A percentile compares a stretch with the other conserved stretches of the same genome.
Evolutionary conservation across 2,113 vertebrate species (phyloP).

Genomic region (Oncorhynchus masou): DNA sequence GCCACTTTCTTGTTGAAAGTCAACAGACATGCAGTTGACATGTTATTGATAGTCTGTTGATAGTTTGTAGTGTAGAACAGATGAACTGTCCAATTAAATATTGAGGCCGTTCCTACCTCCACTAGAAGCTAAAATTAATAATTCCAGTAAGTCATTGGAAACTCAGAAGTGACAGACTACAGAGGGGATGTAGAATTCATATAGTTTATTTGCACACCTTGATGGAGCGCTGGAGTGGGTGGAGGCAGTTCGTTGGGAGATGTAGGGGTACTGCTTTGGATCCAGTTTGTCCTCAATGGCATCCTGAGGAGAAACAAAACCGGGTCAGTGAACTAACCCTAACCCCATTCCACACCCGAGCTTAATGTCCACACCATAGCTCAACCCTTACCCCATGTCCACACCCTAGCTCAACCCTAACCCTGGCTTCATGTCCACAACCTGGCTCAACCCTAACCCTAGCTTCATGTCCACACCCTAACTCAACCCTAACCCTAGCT

Average conservation of each 20-base stretch:
- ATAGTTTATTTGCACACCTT: constrained; percentile 71
- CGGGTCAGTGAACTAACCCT: background rate
- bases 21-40: no score
- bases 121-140: background rate
- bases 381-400: no score
- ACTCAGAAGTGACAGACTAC: background rate
- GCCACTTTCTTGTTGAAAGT: no score
- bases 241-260: constrained; percentile 91
- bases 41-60: no score
- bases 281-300: constrained; percentile 98
- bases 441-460: no score
- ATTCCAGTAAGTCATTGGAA: background rate
- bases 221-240: constrained; percentile 87
- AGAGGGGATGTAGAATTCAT: no score
- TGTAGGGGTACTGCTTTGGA: constrained; percentile 92
- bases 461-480: no score
- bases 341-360: no score
- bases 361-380: background rate
- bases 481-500: no score
- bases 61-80: no score
- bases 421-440: no score
- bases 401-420: no score
- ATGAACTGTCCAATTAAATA: background rate
- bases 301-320: constrained; percentile 72
- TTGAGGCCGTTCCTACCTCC: background rate